These are phyloP conservation scores for Phortica variegata DNA, from an alignment of 1,140 invertebrate genomes.

Conservation along the genomic window DNA sequence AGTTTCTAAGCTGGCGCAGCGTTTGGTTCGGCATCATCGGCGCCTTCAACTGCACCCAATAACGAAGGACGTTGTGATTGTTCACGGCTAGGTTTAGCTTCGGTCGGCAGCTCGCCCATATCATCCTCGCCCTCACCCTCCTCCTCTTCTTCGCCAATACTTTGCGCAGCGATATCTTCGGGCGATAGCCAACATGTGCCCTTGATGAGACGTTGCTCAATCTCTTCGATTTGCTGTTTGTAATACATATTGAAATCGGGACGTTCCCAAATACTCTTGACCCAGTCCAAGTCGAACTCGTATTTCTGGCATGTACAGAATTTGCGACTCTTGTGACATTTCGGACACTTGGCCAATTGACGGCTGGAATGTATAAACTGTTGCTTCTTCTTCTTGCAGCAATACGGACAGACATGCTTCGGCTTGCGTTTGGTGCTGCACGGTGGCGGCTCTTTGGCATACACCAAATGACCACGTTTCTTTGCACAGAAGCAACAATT, in stretches of 20 bases:
- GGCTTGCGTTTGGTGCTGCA: conserved; percentile 32
- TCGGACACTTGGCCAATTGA: conserved; percentile 37
- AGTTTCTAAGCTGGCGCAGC: background rate
- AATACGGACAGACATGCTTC: conserved; percentile 43
- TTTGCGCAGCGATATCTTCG: conserved; percentile 23
- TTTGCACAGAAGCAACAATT: conserved; percentile 53
- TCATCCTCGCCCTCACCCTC: conserved; percentile 30
- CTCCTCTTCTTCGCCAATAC: background rate
- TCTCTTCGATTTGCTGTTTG: conserved; percentile 43
- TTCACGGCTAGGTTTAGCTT: conserved; percentile 8
- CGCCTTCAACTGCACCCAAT: no score
- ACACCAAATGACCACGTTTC: conserved; percentile 47
- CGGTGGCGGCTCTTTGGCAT: conserved; percentile 42
- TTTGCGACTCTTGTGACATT: conserved; percentile 46
- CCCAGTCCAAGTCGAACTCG: conserved; percentile 46
- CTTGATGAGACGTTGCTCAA: conserved; percentile 36
- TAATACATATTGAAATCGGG: conserved; percentile 50
- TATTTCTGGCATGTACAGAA: conserved; percentile 48
- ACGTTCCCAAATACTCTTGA: conserved; percentile 47
- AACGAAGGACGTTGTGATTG: no score
- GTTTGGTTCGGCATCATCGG: background rate
- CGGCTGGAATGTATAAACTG: conserved; percentile 33
- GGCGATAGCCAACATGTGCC: conserved; percentile 38
- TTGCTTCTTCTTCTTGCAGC: conserved; percentile 45
- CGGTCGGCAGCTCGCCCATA: conserved; percentile 4